Percentiles rank a stretch among this genome's conserved stretches.
These are phyloP conservation scores for Plagiodera versicolora DNA, from an alignment of 2,888 invertebrate species.

Conservation along the genomic window DNA sequence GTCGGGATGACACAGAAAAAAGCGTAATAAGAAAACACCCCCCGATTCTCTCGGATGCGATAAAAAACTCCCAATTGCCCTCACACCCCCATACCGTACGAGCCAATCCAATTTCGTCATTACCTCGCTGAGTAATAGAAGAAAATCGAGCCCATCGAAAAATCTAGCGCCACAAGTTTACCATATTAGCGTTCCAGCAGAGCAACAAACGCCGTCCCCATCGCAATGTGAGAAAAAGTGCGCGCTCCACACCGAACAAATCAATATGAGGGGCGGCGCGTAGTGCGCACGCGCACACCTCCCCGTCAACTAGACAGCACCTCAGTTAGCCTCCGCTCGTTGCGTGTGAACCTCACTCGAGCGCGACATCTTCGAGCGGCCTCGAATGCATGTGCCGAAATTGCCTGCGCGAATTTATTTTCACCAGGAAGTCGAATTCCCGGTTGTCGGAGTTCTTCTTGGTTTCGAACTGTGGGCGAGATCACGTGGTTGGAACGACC, in stretches of 20 bases:
- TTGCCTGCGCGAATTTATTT: neutral
- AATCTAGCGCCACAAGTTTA: constrained; percentile 24
- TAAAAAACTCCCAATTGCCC: no score
- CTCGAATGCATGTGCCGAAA: neutral
- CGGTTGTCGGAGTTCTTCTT: no score
- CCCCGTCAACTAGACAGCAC: constrained; percentile 55
- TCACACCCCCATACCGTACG: no score
- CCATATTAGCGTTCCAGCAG: constrained; percentile 31
- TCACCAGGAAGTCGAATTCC: neutral
- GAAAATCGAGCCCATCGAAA: constrained; percentile 1
- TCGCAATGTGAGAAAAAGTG: constrained; percentile 35
- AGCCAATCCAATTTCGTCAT: neutral
- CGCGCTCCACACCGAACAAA: constrained; percentile 51
- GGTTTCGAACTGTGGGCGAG: no score
- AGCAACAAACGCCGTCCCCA: constrained; percentile 42
- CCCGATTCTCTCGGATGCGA: no score
- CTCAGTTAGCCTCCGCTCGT: constrained; percentile 60
- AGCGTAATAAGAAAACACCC: no score
- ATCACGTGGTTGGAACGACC: constrained; percentile 13
- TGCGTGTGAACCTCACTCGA: constrained; percentile 38
- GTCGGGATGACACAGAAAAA: no score
- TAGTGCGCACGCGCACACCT: constrained; percentile 56
- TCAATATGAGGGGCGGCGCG: constrained; percentile 54
- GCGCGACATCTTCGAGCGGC: neutral
- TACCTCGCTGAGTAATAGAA: neutral